Percentiles rank a stretch among this genome's conserved stretches.
phyloP scores from a whole-genome alignment of 2,888 invertebrate species.

The Cerastis leucographa region DNA sequence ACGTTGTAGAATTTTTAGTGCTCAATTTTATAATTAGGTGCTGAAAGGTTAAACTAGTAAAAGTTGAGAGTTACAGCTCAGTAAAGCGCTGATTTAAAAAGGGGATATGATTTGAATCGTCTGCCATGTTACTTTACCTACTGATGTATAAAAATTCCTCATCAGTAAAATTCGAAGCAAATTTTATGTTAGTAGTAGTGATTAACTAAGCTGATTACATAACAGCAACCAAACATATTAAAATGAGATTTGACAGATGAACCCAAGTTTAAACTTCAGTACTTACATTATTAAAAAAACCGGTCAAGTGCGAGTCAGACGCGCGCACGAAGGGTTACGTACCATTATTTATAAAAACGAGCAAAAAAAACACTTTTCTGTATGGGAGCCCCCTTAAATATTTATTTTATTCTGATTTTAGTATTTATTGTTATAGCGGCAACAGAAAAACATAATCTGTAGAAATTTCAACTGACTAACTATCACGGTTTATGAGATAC shows the following conservation, averaged over 20 bases:
- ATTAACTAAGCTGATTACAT: neutral
- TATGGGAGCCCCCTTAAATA: too few species aligned
- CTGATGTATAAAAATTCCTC: neutral
- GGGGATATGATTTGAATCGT: neutral
- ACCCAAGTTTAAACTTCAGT: neutral
- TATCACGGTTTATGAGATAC: too few species aligned
- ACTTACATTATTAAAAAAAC: neutral
- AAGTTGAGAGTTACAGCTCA: conserved; percentile 28
- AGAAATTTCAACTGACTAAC: too few species aligned
- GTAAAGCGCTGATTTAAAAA: conserved; percentile 15
- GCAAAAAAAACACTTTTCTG: too few species aligned
- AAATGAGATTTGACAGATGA: neutral
- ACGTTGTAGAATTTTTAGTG: conserved; percentile 38
- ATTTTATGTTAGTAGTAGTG: neutral
- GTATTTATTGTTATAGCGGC: too few species aligned
- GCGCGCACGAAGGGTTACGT: too few species aligned
- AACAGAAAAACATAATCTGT: too few species aligned
- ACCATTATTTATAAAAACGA: too few species aligned
- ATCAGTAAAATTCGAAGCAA: neutral
- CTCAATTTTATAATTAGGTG: conserved; percentile 53
- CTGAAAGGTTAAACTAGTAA: conserved; percentile 33
- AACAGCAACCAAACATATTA: neutral
- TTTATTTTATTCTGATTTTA: too few species aligned
- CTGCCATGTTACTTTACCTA: too few species aligned
- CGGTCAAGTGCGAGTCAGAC: too few species aligned